Conservation (phyloP, 2,113 vertebrate species). For the Muscicapa adusta region DNA sequence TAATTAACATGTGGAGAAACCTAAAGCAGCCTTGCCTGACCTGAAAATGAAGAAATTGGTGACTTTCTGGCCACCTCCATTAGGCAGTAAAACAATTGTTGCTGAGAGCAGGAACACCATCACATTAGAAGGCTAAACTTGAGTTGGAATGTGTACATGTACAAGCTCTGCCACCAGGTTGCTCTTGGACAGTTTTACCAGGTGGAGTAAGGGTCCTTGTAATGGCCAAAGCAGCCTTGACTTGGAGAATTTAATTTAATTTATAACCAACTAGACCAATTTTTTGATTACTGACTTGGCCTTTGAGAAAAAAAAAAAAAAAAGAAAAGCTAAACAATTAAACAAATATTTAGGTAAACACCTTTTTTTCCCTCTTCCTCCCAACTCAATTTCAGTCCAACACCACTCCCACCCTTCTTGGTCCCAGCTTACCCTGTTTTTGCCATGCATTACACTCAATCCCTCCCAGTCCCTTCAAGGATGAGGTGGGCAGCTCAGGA, state of each 20-base stretch:
- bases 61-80: background rate
- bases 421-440: background rate
- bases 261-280: background rate
- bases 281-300: accelerated
- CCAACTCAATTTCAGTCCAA: background rate
- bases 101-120: background rate
- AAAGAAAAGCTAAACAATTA: background rate
- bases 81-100: background rate
- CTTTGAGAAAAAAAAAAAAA: background rate
- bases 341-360: background rate
- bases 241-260: background rate
- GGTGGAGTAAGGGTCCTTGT: background rate
- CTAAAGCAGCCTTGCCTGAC: background rate
- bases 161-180: background rate
- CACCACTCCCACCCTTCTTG: background rate
- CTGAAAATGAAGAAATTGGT: background rate
- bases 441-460: background rate
- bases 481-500: background rate
- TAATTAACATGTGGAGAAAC: background rate
- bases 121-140: background rate
- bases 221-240: background rate
- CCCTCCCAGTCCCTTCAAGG: background rate
- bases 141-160: background rate
- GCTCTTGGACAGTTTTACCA: background rate
- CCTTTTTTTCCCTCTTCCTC: background rate